phyloP scores from a whole-genome alignment of 2,113 vertebrate species.

The Oplegnathus fasciatus region DNA sequence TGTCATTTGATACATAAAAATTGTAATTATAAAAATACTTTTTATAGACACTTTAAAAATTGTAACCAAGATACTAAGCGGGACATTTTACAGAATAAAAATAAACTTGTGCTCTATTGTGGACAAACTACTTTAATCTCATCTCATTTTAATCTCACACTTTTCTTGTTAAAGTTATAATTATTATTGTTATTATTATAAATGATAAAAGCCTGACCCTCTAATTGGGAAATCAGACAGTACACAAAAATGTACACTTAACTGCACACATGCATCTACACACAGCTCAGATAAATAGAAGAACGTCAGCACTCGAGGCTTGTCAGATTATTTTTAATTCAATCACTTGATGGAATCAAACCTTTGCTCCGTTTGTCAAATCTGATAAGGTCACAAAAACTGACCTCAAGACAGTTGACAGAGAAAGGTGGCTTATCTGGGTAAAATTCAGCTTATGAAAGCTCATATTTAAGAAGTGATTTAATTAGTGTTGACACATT shows the following conservation, averaged over 20 bases:
- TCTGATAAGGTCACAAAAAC: slow-evolving; percentile 23
- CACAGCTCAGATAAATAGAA: slow-evolving; percentile 9
- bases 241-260: neutral
- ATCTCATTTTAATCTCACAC: neutral
- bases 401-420: slow-evolving; percentile 30
- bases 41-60: neutral
- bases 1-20: neutral
- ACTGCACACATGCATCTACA: neutral
- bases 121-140: neutral
- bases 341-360: neutral
- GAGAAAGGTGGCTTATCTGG: slow-evolving; percentile 15
- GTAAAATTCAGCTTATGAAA: slow-evolving; percentile 12
- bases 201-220: neutral
- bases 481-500: slow-evolving; percentile 54
- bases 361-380: slow-evolving; percentile 7
- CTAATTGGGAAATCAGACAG: neutral
- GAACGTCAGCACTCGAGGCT: neutral
- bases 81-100: neutral
- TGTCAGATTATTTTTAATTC: slow-evolving; percentile 13
- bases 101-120: too few species aligned
- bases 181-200: neutral
- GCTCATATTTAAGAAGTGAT: slow-evolving; percentile 17
- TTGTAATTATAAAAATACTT: neutral
- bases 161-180: neutral
- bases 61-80: neutral